phyloP scores from a whole-genome alignment of 2,113 vertebrate species.

The Nanger granti region DNA sequence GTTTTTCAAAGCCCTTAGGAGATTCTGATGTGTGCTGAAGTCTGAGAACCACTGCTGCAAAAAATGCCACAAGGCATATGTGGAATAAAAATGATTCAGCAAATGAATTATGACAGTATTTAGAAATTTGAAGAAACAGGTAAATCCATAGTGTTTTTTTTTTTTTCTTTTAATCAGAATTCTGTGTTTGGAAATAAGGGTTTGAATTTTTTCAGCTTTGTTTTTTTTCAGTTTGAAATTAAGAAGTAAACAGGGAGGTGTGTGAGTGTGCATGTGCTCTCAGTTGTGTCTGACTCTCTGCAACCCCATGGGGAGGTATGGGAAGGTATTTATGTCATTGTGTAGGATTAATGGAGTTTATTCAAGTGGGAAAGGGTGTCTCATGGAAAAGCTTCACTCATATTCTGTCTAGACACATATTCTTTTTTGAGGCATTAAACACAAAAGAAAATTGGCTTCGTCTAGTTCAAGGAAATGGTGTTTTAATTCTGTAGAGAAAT shows the following conservation, averaged over 20 bases:
- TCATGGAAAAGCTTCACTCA: conserved; percentile 34
- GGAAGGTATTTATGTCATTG: conserved; percentile 38
- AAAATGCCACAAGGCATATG: conserved; percentile 61
- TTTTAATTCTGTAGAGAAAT: conserved; percentile 67
- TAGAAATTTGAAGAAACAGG: conserved; percentile 56
- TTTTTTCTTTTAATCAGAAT: background rate
- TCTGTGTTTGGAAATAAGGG: conserved; percentile 34
- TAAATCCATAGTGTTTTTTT: background rate
- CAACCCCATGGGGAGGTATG: background rate
- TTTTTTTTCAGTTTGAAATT: conserved; percentile 12
- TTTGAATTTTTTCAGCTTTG: background rate
- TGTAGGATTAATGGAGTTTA: background rate
- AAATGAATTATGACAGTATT: conserved; percentile 51
- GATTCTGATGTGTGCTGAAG: background rate
- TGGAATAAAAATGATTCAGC: conserved; percentile 49
- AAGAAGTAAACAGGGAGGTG: background rate
- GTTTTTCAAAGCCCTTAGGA: background rate
- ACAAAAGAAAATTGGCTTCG: conserved; percentile 59
- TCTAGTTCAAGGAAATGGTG: conserved; percentile 65
- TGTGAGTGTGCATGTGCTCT: rapidly evolving
- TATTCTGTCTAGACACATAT: conserved; percentile 53
- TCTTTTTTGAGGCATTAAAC: conserved; percentile 54
- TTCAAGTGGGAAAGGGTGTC: conserved; percentile 20
- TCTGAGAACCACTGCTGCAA: background rate
- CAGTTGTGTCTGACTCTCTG: background rate